These are phyloP conservation scores for Timema podura DNA, from an alignment of 2,888 invertebrate species.

Conservation along the genomic window DNA sequence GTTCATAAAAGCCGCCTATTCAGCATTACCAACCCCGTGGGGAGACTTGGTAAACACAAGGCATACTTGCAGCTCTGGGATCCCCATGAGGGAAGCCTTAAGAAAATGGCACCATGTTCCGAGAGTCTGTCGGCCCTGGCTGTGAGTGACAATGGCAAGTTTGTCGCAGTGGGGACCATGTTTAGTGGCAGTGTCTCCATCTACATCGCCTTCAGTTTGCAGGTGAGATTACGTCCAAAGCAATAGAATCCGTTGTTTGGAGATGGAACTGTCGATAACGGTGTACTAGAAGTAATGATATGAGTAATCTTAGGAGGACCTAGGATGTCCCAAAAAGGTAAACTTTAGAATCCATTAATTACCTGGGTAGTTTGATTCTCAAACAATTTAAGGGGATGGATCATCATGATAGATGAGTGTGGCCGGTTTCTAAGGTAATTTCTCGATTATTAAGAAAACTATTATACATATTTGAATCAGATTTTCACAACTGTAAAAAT, in stretches of 20 bases:
- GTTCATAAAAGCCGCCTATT: conserved; percentile 62
- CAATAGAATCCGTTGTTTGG: not conserved
- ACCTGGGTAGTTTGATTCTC: conserved; percentile 7
- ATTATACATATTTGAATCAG: too few species aligned
- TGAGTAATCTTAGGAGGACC: too few species aligned
- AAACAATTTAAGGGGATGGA: too few species aligned
- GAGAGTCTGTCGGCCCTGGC: conserved; percentile 82
- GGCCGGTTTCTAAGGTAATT: too few species aligned
- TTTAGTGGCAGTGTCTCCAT: conserved; percentile 87
- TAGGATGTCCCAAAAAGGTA: too few species aligned
- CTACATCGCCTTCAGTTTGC: conserved; percentile 86
- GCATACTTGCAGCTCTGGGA: conserved; percentile 81
- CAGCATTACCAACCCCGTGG: conserved; percentile 75
- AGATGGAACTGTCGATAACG: too few species aligned
- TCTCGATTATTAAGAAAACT: too few species aligned
- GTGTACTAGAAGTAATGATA: too few species aligned
- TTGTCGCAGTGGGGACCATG: conserved; percentile 90
- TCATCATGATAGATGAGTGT: too few species aligned
- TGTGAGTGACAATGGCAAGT: conserved; percentile 87
- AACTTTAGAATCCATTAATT: too few species aligned
- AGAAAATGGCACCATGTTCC: conserved; percentile 55
- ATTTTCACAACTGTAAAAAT: too few species aligned
- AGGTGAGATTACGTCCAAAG: conserved; percentile 49
- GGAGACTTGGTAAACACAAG: conserved; percentile 64
- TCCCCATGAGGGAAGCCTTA: conserved; percentile 55